Base-by-base conservation (phyloP, 2,888 invertebrate species). In the Mechanitis messenoides region DNA sequence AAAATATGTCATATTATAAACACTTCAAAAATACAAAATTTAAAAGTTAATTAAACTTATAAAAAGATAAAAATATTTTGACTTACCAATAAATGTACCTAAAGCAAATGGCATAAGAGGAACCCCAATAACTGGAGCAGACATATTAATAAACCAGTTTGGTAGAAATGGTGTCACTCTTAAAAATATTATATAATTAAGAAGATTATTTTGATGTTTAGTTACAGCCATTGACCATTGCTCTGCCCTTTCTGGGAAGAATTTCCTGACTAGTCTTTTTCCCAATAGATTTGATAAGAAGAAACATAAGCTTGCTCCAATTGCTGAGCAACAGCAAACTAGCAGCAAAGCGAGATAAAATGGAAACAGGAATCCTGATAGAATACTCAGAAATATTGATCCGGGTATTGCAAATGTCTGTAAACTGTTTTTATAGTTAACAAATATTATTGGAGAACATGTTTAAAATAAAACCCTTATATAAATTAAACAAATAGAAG, bases 321-420 rank as follows among this genome's bases (percentile, higher is more conserved):
- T 84, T 28, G 98, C 97, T 67, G 99, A 99, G 85, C 99, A 99
- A 68, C 94, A 95, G 78, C 97, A 97, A 1, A 97, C 97, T 66
- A 99, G 89, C 60, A 93, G 78, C 72, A 99, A 85, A 5, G 99
- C 99, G 69, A 96, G 81, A 55, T 95, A 94, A 85, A 99, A 99
- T 64, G 97, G 96, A 81, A 98, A 99, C 50, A 99, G 91, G 83
- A 98, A 99, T 67, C 99, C 99, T 66, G 98, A 97, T 59, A 99
- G 91, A 73, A 99, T 98, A 68, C 98, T 99, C 60, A 99, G 91
- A 81, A 99, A 99, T 78, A 99, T 94, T 20, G 99, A 99, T 69
- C 99, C 99, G 67, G 99, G 99, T 90, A 99, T 99, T 76, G 99
- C 99, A 91, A 99, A 99, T 66, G 99, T 97, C 93, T 99, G 99